phyloP scores from a whole-genome alignment of 2,797 vertebrate genomes.

The Choloepus didactylus region DNA sequence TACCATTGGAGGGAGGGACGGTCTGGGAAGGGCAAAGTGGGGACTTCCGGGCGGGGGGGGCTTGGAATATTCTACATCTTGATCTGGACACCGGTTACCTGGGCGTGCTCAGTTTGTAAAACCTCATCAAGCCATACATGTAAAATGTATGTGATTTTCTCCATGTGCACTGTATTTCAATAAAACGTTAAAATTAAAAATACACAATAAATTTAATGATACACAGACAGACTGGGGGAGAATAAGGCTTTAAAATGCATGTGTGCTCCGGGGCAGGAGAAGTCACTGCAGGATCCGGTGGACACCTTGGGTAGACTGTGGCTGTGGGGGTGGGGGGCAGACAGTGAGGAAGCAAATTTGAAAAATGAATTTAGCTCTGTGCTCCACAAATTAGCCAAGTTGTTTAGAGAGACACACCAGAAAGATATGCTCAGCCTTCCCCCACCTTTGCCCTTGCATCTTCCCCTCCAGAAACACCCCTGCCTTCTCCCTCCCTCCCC shows the following conservation, averaged over 20 bases:
- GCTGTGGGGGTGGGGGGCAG: not conserved
- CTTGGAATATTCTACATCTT: not conserved
- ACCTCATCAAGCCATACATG: slow-evolving; percentile 10
- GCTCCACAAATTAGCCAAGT: not conserved
- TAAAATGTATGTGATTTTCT: slow-evolving; percentile 25
- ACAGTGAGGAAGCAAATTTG: not conserved
- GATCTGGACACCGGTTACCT: not conserved
- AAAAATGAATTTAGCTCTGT: not conserved
- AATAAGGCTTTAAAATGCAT: not conserved
- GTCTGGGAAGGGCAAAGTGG: not conserved
- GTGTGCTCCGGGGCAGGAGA: not conserved
- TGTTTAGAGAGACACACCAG: not conserved
- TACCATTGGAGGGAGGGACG: not conserved
- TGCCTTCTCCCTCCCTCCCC: not conserved
- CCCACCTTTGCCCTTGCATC: no score
- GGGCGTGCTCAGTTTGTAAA: not conserved
- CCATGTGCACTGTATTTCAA: not conserved
- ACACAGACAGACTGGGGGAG: not conserved
- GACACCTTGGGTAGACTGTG: not conserved
- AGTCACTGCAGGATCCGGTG: not conserved
- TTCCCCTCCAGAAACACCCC: not conserved
- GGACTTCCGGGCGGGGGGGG: not conserved
- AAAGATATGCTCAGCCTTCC: not conserved
- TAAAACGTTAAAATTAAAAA: slow-evolving; percentile 55
- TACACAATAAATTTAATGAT: slow-evolving; percentile 6